These are phyloP conservation scores for Argyrosomus regius DNA, from an alignment of 2,797 vertebrate species.

Conservation along the genomic window DNA sequence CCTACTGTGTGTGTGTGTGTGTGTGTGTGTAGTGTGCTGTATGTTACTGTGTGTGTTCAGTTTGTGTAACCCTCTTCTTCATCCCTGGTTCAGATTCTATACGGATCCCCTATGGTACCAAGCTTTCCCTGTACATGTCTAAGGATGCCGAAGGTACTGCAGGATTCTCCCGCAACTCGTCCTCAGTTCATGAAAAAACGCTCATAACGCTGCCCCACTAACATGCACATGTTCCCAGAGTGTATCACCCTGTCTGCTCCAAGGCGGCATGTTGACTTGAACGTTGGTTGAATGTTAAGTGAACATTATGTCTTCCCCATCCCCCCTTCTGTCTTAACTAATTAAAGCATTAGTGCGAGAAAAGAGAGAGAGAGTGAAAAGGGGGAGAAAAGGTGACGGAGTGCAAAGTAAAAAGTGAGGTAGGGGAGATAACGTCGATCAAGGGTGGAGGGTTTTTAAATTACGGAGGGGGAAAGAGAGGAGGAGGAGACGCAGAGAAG, in stretches of 20 bases:
- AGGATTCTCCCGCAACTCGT: constrained; percentile 70
- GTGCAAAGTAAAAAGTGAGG: constrained; percentile 52
- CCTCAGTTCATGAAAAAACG: constrained; percentile 58
- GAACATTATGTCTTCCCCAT: constrained; percentile 79
- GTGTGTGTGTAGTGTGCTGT: constrained; percentile 40
- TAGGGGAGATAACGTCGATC: constrained; percentile 51
- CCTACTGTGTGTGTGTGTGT: constrained; percentile 39
- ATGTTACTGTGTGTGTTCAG: constrained; percentile 59
- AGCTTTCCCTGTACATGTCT: constrained; percentile 91
- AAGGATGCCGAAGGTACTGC: constrained; percentile 90
- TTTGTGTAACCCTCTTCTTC: constrained; percentile 84
- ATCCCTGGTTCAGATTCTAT: constrained; percentile 90
- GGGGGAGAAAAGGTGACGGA: constrained; percentile 30
- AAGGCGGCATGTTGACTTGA: constrained; percentile 81
- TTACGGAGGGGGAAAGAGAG: constrained; percentile 20
- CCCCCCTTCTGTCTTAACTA: constrained; percentile 63
- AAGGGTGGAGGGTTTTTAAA: constrained; percentile 35
- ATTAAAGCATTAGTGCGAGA: constrained; percentile 62
- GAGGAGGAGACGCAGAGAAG: constrained; percentile 45
- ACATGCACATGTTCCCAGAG: constrained; percentile 73
- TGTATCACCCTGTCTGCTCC: constrained; percentile 72
- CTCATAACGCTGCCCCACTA: constrained; percentile 68
- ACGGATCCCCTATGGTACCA: constrained; percentile 91
- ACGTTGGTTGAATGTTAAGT: constrained; percentile 83
- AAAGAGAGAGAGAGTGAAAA: constrained; percentile 20